Conservation (phyloP, 2,113 vertebrate species). For the Capreolus pygargus region DNA sequence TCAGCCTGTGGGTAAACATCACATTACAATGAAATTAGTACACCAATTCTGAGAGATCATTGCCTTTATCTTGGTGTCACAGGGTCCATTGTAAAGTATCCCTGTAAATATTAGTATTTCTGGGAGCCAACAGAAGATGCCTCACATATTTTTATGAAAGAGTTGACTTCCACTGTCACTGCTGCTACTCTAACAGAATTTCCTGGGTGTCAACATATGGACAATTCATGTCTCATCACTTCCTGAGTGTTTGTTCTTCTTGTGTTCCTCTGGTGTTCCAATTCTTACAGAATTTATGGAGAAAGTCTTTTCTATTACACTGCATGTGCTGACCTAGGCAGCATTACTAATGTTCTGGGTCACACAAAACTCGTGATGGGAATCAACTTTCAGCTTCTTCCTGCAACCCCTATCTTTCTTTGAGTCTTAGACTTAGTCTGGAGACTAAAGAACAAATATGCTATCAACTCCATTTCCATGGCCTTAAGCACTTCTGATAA, state of each 20-base stretch:
- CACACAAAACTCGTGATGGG: neutral
- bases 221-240: neutral
- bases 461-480: neutral
- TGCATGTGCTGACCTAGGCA: neutral
- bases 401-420: neutral
- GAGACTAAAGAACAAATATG: neutral
- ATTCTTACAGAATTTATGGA: neutral
- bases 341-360: neutral
- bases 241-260: neutral
- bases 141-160: neutral
- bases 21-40: neutral
- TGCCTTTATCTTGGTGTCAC: neutral
- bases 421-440: neutral
- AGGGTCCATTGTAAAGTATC: neutral
- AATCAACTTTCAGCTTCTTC: neutral
- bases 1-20: neutral
- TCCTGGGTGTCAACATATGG: neutral
- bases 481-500: neutral
- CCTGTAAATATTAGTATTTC: neutral
- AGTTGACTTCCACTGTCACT: neutral
- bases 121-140: neutral
- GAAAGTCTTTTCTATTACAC: neutral
- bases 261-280: neutral
- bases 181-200: neutral
- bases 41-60: neutral